A percentile compares a stretch with the other conserved stretches of the same genome.
These are phyloP conservation scores for Tragelaphus scriptus DNA, from an alignment of 2,113 vertebrate species.

Conservation along the genomic window DNA sequence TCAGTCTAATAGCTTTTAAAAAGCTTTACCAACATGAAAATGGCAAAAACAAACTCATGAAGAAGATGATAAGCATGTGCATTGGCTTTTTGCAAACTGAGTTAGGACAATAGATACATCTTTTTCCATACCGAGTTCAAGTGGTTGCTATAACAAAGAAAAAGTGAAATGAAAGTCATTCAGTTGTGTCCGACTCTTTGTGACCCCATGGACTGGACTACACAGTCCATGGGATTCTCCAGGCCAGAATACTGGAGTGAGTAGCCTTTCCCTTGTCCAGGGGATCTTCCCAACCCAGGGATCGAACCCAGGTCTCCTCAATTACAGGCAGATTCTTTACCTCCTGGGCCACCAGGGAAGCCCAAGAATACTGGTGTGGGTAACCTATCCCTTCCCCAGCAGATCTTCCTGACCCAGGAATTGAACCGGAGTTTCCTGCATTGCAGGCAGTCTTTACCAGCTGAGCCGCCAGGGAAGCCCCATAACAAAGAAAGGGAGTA, in stretches of 20 bases:
- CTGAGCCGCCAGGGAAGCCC: neutral
- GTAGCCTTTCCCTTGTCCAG: neutral
- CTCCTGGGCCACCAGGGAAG: neutral
- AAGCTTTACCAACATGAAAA: neutral
- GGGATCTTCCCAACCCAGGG: neutral
- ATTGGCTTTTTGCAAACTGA: neutral
- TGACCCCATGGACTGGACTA: neutral
- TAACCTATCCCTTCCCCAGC: no score
- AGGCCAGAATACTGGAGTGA: neutral
- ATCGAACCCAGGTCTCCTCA: accelerated
- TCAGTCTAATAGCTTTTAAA: neutral
- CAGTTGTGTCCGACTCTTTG: neutral
- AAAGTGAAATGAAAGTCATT: neutral
- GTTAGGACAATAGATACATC: neutral
- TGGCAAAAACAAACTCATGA: neutral
- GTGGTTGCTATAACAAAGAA: neutral
- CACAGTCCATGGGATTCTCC: neutral
- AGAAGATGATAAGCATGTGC: neutral
- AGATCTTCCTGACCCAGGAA: no score
- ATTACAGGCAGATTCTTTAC: neutral
- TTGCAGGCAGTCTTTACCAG: neutral
- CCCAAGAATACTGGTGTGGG: no score
- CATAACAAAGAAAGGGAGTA: neutral
- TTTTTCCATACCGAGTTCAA: neutral
- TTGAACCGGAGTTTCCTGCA: no score